Conservation (phyloP, 2,888 invertebrate genomes). For the Dermolepida albohirtum region DNA sequence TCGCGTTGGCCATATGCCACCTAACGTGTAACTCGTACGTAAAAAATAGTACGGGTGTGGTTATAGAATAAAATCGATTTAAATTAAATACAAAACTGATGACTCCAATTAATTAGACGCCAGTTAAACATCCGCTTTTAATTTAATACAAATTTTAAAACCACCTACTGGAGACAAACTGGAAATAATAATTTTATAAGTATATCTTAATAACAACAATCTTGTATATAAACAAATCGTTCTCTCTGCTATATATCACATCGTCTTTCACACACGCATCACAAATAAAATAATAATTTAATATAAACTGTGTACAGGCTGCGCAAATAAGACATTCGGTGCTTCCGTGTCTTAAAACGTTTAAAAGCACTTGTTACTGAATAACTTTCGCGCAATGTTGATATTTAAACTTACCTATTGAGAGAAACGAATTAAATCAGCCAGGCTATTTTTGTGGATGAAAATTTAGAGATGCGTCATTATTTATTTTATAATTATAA, state of each 20-base stretch:
- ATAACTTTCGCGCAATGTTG: too few species aligned
- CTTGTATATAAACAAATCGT: slow-evolving; percentile 13
- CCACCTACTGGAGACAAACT: not conserved
- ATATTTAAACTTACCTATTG: too few species aligned
- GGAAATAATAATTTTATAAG: not conserved
- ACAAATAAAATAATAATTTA: slow-evolving; percentile 19
- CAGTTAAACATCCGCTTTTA: too few species aligned
- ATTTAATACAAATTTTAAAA: not conserved
- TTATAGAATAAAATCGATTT: slow-evolving; percentile 34
- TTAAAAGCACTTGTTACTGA: not conserved
- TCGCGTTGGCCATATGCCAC: slow-evolving; percentile 26
- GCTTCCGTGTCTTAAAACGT: slow-evolving; percentile 1
- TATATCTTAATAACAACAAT: too few species aligned
- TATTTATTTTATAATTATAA: too few species aligned
- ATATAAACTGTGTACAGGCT: slow-evolving; percentile 7
- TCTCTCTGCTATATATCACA: slow-evolving; percentile 6
- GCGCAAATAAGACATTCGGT: slow-evolving; percentile 8
- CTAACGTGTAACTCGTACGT: not conserved
- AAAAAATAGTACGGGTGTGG: slow-evolving; percentile 32
- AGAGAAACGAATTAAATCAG: too few species aligned
- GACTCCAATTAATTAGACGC: slow-evolving; percentile 12
- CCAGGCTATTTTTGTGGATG: too few species aligned
- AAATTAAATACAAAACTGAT: slow-evolving; percentile 30
- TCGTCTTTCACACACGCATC: not conserved
- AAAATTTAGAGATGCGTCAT: too few species aligned